Percentiles rank a stretch among this genome's conserved stretches.
Conservation (phyloP, 2,797 vertebrate genomes). For the Cottoperca gobio region DNA sequence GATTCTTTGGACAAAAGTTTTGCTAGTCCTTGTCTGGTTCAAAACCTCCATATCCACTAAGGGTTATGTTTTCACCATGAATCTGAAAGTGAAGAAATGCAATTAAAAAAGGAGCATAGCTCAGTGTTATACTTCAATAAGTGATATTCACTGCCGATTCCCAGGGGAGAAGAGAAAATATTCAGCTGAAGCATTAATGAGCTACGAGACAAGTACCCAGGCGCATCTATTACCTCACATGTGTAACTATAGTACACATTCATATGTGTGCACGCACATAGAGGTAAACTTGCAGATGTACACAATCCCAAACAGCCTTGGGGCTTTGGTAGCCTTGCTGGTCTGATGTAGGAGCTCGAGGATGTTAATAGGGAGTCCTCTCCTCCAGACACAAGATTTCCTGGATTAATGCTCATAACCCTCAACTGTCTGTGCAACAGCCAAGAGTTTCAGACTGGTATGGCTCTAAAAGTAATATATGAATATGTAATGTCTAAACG, state of each 20-base stretch:
- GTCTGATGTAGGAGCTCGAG: neutral
- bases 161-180: neutral
- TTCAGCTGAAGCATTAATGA: slow-evolving; percentile 18
- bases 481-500: neutral
- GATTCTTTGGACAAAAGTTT: neutral
- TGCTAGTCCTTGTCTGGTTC: neutral
- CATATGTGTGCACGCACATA: neutral
- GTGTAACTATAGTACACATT: neutral
- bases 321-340: neutral
- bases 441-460: neutral
- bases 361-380: neutral
- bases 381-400: neutral
- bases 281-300: neutral
- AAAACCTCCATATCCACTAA: neutral
- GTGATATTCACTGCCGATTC: neutral
- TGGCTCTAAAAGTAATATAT: too few relatives aligned
- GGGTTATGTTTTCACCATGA: neutral
- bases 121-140: neutral
- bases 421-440: neutral
- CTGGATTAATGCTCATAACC: neutral
- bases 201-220: neutral
- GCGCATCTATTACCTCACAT: neutral
- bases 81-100: neutral
- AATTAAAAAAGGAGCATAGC: neutral
- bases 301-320: neutral